A percentile compares a stretch with the other conserved stretches of the same genome.
Conservation (phyloP, 2,888 invertebrate species). For the Nineta flava region DNA sequence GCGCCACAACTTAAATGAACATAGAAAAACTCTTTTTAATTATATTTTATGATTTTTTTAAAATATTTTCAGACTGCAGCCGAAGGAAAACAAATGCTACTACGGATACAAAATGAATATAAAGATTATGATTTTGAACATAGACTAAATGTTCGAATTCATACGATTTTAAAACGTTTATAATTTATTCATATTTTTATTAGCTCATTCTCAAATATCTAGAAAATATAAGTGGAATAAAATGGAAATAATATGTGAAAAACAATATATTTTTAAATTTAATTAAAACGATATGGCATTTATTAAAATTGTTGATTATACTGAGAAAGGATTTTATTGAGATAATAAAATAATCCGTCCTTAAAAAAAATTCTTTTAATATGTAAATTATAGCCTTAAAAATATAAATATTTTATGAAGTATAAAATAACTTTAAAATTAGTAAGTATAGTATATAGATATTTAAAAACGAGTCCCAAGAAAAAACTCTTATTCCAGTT, state of each 20-base stretch:
- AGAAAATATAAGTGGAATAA: neutral
- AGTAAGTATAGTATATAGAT: neutral
- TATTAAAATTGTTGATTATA: neutral
- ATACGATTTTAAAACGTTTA: slow-evolving; percentile 30
- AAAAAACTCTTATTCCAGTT: neutral
- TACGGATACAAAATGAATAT: slow-evolving; percentile 34
- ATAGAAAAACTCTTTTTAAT: too few species aligned
- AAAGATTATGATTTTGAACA: slow-evolving; percentile 52
- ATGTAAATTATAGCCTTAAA: neutral
- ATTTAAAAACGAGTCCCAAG: neutral
- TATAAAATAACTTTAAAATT: neutral
- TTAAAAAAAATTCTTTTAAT: neutral
- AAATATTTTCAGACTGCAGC: slow-evolving; percentile 30
- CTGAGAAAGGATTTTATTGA: neutral
- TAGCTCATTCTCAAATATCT: neutral
- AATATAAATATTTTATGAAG: neutral
- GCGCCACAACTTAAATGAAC: too few species aligned
- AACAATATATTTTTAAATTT: neutral
- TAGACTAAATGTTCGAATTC: slow-evolving; percentile 42
- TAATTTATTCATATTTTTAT: slow-evolving; percentile 11
- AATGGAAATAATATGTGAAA: neutral
- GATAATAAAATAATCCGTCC: neutral
- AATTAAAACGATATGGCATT: neutral
- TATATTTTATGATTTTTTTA: neutral
- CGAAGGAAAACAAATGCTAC: slow-evolving; percentile 34